Conservation (phyloP, 2,113 vertebrate species). For the Xiphias gladius region DNA sequence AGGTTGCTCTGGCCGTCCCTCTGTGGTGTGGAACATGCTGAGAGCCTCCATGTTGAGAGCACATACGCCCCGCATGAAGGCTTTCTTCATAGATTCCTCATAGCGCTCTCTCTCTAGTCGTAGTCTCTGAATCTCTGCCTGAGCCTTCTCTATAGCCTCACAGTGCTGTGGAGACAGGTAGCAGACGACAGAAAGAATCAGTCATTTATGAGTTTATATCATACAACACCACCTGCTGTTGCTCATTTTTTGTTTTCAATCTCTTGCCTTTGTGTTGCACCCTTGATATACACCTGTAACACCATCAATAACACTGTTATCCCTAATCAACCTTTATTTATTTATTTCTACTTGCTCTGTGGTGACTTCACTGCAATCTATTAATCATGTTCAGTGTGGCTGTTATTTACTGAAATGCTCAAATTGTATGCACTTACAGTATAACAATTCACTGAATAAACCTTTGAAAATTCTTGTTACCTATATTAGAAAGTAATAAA, state of each 20-base stretch:
- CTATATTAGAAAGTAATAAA: conserved; percentile 2
- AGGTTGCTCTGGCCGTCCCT: conserved; percentile 68
- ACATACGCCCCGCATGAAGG: conserved; percentile 97
- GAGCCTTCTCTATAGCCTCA: conserved; percentile 85
- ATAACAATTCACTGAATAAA: background rate
- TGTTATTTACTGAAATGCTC: background rate
- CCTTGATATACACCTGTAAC: background rate
- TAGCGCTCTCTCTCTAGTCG: conserved; percentile 89
- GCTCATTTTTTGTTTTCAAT: conserved; percentile 10
- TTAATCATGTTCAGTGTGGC: conserved; percentile 25
- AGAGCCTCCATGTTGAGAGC: conserved; percentile 97
- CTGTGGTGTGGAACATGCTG: conserved; percentile 90
- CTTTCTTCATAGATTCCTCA: conserved; percentile 96
- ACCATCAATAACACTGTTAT: background rate
- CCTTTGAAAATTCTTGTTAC: background rate
- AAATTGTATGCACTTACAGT: background rate
- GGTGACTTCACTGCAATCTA: conserved; percentile 16
- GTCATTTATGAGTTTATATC: background rate
- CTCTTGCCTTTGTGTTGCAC: background rate
- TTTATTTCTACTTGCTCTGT: background rate
- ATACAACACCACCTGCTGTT: background rate
- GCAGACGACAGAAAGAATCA: background rate
- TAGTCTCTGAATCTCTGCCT: conserved; percentile 89
- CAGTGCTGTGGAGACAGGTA: conserved; percentile 58
- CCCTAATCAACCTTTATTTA: background rate